Conservation (phyloP, 2,888 invertebrate genomes). For the Schrankia costaestrigalis region DNA sequence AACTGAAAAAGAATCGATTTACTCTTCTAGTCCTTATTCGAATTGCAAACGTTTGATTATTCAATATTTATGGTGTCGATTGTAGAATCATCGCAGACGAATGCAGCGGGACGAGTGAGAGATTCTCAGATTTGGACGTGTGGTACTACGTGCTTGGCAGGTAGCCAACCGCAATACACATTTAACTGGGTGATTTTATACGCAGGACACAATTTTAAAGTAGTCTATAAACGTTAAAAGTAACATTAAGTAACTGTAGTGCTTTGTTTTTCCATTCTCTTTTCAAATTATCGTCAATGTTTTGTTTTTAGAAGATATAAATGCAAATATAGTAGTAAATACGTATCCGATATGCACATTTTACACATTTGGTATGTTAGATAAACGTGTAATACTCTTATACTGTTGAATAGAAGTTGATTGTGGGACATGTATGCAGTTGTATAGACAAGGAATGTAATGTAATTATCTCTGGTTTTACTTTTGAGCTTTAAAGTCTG, state of each 20-base stretch:
- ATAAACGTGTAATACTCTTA: constrained; percentile 9
- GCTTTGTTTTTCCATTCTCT: constrained; percentile 40
- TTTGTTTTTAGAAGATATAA: constrained; percentile 14
- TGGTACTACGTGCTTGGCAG: constrained; percentile 58
- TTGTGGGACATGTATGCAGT: neutral
- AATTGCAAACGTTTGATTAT: constrained; percentile 38
- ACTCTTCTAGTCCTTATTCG: constrained; percentile 13
- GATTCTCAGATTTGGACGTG: constrained; percentile 60
- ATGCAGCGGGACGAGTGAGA: constrained; percentile 54
- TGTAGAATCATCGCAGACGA: constrained; percentile 53
- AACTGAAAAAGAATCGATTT: constrained; percentile 7
- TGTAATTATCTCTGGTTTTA: too few species aligned
- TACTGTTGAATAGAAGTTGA: constrained; percentile 6
- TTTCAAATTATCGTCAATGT: constrained; percentile 23
- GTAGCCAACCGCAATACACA: constrained; percentile 67
- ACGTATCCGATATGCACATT: constrained; percentile 8
- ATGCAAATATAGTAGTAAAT: constrained; percentile 19
- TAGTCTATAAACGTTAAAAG: constrained; percentile 66
- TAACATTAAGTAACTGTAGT: constrained; percentile 56
- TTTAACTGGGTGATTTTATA: constrained; percentile 66
- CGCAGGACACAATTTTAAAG: constrained; percentile 71
- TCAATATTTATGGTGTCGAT: constrained; percentile 60
- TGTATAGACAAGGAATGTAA: too few species aligned
- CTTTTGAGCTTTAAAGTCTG: too few species aligned
- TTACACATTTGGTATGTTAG: constrained; percentile 3